Base-by-base conservation (phyloP, 2,888 invertebrate genomes). In the Petrolisthes manimaculis region DNA sequence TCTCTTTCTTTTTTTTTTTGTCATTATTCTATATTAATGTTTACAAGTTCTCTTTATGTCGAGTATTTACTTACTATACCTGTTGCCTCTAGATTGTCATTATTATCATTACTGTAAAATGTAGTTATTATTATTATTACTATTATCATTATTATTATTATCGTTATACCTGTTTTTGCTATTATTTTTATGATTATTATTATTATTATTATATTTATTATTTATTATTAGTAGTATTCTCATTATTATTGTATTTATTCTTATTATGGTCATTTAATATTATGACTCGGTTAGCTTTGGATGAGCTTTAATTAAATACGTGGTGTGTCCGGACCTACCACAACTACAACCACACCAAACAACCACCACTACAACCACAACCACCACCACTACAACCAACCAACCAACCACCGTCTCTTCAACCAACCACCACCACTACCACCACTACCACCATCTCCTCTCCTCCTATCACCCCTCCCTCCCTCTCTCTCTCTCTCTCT, bases 71-170 rank as follows among this genome's bases (percentile, higher is more conserved):
- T 81, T 75, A 54, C 56, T 51, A 78, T 78, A n/a, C n/a, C 55
- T 56, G 79, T 78, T 85, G 79, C 14, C 77, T 78, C 77, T 78
- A 56, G 67, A 61, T 84, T 77, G 78, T 77, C 55, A 81, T 86
- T 81, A 86, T 81, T 86, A 86, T 86, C 78, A 85, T 85, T 85
- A 81, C 71, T 54, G 79, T 85, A 67, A 67, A 80, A n/a, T 84
- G 75, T 37, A 24, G 37, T 75, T 85, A 79, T 79, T 37, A 86
- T 86, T 55, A 81, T 86, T 84, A 86, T 74, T 81, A 71, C 81
- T 78, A 74, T 86, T 86, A 69, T 71, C 6, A 14, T 81, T 5
- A 82, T 82, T 82, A 86, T 82, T 82, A 71, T 56, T 61, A 14
- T 54, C 79, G 8, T 54, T 79, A 78, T 78, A 53, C 18, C 53